A percentile compares a stretch with the other conserved stretches of the same genome.
phyloP scores from a whole-genome alignment of 23 tunicate species.

The Trididemnum miniatum region DNA sequence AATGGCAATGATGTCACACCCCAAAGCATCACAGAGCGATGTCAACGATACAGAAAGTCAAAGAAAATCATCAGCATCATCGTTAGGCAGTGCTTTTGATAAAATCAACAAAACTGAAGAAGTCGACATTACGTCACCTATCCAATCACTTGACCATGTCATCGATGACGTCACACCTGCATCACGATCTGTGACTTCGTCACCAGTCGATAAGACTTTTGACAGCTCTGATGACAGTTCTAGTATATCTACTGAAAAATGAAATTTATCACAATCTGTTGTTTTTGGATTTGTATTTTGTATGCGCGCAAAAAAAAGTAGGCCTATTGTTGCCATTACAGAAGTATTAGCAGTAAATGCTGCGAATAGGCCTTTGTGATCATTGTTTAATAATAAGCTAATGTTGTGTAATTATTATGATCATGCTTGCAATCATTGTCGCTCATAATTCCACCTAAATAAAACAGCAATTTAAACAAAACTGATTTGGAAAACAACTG shows the following conservation, averaged over 20 bases:
- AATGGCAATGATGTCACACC: slow-evolving; percentile 1
- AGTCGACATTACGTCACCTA: not conserved
- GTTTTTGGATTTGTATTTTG: too few species aligned
- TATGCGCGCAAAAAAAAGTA: too few species aligned
- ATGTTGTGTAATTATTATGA: too few species aligned
- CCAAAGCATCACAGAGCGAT: not conserved
- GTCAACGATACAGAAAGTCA: not conserved
- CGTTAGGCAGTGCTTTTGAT: not conserved
- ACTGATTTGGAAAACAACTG: too few species aligned
- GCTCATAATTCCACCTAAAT: slow-evolving; percentile 19
- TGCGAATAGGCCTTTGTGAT: too few species aligned
- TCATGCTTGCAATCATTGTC: slow-evolving; percentile 15
- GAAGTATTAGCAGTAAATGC: too few species aligned
- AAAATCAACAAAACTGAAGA: not conserved
- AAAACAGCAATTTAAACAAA: too few species aligned
- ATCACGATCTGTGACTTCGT: not conserved
- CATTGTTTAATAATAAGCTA: too few species aligned
- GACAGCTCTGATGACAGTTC: not conserved
- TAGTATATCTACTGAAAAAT: too few species aligned
- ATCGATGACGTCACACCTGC: not conserved
- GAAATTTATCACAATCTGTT: too few species aligned
- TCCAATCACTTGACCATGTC: not conserved
- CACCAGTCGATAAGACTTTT: not conserved
- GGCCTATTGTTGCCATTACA: too few species aligned
- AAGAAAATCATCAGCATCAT: not conserved